phyloP scores from a whole-genome alignment of 2,888 invertebrate species.

The Drosophila picticornis region DNA sequence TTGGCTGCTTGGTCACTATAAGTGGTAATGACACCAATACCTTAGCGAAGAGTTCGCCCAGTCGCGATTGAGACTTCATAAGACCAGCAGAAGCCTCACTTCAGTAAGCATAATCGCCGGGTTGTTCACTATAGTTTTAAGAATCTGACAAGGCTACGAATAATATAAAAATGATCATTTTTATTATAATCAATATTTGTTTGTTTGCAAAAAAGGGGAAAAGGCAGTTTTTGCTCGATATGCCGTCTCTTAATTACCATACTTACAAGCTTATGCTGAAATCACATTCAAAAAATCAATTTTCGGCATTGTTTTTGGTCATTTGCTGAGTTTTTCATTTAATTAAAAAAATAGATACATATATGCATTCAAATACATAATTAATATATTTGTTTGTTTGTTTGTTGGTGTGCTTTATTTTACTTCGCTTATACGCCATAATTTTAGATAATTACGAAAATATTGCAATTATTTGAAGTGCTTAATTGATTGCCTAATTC shows the following conservation, averaged over 20 bases:
- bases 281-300: neutral
- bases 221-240: neutral
- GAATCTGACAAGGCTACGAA: neutral
- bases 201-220: neutral
- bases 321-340: constrained; percentile 59
- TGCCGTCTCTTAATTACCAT: neutral
- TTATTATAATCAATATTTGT: neutral
- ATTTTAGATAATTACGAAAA: neutral
- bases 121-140: too few relatives aligned
- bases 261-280: neutral
- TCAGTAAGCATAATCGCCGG: too few relatives aligned
- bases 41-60: too few relatives aligned
- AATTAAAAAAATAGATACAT: constrained; percentile 66
- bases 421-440: neutral
- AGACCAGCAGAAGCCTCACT: too few relatives aligned
- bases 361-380: constrained; percentile 56
- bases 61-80: too few relatives aligned
- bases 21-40: neutral
- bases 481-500: neutral
- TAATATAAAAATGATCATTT: rapidly evolving
- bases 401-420: constrained; percentile 11
- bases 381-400: constrained; percentile 21
- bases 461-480: neutral
- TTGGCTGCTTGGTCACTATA: neutral
- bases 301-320: neutral